Evolutionary conservation across 2,797 vertebrate species (phyloP).

Genomic region (Pseudomugil gertrudae): DNA sequence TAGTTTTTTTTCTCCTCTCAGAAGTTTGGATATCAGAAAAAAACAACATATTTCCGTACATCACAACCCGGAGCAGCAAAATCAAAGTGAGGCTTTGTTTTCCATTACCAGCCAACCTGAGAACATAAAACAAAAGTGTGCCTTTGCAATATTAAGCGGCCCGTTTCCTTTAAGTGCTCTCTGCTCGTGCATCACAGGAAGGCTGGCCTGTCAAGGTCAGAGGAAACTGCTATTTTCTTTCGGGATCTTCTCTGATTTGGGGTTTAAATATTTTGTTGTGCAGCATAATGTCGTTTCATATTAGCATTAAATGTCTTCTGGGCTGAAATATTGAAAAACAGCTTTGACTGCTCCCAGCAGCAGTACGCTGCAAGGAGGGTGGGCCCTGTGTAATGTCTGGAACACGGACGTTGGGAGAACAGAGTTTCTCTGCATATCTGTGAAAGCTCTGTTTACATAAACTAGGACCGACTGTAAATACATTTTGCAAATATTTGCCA

Average conservation of each 20-base stretch:
- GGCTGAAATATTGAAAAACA: neutral
- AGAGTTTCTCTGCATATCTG: too few species aligned
- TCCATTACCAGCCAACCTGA: conserved; percentile 46
- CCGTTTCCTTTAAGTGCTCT: conserved; percentile 56
- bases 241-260: conserved; percentile 17
- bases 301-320: neutral
- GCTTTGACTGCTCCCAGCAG: neutral
- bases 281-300: neutral
- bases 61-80: conserved; percentile 21
- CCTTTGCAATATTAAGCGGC: conserved; percentile 64
- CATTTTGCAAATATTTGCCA: too few species aligned
- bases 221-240: conserved; percentile 19
- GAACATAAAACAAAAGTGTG: conserved; percentile 43
- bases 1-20: neutral
- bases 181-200: conserved; percentile 41
- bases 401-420: neutral
- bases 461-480: too few species aligned
- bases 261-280: neutral
- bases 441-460: too few species aligned
- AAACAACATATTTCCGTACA: conserved; percentile 42
- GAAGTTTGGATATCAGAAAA: conserved; percentile 38
- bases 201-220: conserved; percentile 56
- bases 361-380: neutral
- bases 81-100: conserved; percentile 56
- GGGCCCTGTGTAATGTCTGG: neutral